Evolutionary conservation across 2,113 vertebrate genomes (phyloP).

Genomic region (Oncorhynchus tshawytscha): DNA sequence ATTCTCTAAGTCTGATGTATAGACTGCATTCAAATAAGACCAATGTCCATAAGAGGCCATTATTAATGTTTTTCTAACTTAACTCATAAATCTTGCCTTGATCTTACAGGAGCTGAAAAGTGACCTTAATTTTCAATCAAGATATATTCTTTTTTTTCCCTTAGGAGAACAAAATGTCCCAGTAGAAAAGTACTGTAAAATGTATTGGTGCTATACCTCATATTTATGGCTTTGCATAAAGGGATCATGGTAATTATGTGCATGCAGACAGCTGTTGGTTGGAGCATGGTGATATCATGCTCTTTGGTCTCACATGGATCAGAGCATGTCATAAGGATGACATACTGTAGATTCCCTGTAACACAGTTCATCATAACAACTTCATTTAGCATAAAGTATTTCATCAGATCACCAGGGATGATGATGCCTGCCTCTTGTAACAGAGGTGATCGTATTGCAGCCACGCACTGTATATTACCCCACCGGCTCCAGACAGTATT

Average conservation of each 20-base stretch:
- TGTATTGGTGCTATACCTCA: background rate
- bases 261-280: background rate
- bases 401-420: background rate
- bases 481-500: background rate
- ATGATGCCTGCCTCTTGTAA: background rate
- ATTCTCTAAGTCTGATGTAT: background rate
- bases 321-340: background rate
- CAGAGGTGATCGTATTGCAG: background rate
- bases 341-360: background rate
- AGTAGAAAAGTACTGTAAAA: background rate
- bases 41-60: too few relatives aligned
- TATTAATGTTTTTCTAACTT: too few relatives aligned
- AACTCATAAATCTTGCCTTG: too few relatives aligned
- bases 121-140: too few relatives aligned
- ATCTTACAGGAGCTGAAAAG: too few relatives aligned
- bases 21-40: background rate
- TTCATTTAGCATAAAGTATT: background rate
- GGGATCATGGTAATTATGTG: background rate
- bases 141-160: background rate
- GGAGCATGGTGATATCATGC: background rate
- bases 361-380: background rate
- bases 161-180: background rate
- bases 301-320: background rate
- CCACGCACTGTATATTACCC: background rate
- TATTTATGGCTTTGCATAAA: background rate